Evolutionary conservation across 2,113 vertebrate species (phyloP), one percentile per base, ranked within the genome.

Genomic region (Mormyrus lacerda): DNA sequence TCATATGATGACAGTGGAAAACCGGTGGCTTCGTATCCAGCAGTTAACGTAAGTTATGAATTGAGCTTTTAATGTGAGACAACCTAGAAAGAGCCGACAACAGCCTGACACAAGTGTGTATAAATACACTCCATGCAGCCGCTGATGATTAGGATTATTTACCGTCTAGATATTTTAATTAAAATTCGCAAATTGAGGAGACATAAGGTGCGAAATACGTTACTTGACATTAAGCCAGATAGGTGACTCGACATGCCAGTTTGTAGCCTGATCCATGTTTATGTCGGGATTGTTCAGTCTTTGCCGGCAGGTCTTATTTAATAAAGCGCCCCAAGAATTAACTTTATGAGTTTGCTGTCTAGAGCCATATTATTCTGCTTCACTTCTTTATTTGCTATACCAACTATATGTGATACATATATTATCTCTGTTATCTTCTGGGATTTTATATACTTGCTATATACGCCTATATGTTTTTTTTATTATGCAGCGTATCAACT

Each of bases 21-120:
- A 13, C 79, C 91, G 10, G n/a, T 48, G 11, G 50, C 91, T 1
- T 91, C 88, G 0, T 82, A 91, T 90, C 92, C 90, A 0, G 90
- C 87, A 47, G 88, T 35, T 35, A 82, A 89, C 19, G 96, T 96
- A 89, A 92, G 94, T 45, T 47, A 84, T 21, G 9, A n/a, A 84
- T 21, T 24, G 19, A 83, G 2, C 24, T 83, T 21, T 21, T 2
- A 21, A 24, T 44, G 21, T 21, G 21, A 45, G 35, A 13, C n/a
- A 84, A 10, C 8, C 17, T 21, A 7, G 21, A 84, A 44, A 42
- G 42, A 44, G n/a, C 21, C 6, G 27, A 84, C 50, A 53, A 4
- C 19, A 27, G 19, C 50, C 53, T 61, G 9, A 21, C 15, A 19
- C 47, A 3, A n/a, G 31, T 5, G 24, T 65, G 82, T 65, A 24